phyloP scores from a whole-genome alignment of 2,113 vertebrate genomes.

The Carassius auratus region DNA sequence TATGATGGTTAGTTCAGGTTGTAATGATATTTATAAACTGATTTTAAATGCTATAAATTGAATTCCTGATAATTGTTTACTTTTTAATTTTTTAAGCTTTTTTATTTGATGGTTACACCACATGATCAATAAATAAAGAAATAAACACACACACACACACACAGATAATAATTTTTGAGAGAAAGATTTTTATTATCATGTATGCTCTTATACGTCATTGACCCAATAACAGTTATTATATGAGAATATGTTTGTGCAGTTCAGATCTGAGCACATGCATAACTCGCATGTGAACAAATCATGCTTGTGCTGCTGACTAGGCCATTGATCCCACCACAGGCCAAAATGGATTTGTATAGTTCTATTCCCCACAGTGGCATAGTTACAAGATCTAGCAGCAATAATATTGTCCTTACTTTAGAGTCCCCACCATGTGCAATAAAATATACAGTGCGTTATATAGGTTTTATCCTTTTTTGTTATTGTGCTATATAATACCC shows the following conservation, averaged over 20 bases:
- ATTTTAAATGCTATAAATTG: background rate
- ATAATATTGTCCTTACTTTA: constrained; percentile 10
- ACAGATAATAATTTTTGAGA: background rate
- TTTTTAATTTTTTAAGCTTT: background rate
- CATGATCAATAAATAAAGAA: background rate
- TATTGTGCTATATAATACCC: constrained; percentile 6
- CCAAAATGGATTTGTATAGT: constrained; percentile 43
- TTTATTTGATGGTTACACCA: background rate
- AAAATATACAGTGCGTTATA: constrained; percentile 16
- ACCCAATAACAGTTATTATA: background rate
- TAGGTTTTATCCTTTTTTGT: constrained; percentile 18
- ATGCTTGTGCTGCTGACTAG: constrained; percentile 10
- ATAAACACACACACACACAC: background rate
- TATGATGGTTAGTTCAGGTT: background rate
- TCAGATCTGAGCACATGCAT: constrained; percentile 3
- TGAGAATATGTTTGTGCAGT: constrained; percentile 3
- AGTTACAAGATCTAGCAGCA: constrained; percentile 14
- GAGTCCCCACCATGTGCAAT: background rate
- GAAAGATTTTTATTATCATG: background rate
- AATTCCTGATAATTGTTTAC: background rate
- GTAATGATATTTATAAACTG: background rate
- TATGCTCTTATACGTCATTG: background rate
- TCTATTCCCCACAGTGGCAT: constrained; percentile 4
- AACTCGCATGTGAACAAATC: background rate
- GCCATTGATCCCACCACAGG: constrained; percentile 47